Evolutionary conservation across 2,797 vertebrate genomes (phyloP).

Genomic region (Hoplostethus atlanticus): DNA sequence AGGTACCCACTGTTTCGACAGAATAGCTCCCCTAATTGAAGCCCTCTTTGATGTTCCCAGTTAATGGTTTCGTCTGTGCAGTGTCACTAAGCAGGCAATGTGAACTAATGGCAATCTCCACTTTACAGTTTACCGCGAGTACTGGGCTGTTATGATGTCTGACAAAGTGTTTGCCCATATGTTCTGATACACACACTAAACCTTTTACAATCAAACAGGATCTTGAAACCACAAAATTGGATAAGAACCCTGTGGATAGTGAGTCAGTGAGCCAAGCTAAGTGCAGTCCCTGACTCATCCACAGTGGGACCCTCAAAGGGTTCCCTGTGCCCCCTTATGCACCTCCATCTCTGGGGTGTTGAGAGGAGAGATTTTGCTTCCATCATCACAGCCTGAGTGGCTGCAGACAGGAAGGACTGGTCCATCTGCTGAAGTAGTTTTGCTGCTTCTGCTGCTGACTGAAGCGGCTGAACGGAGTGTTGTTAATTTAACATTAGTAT

Average conservation of each 20-base stretch:
- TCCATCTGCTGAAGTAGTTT: conserved; percentile 88
- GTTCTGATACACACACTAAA: neutral
- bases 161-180: conserved; percentile 27
- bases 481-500: conserved; percentile 56
- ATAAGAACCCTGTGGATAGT: conserved; percentile 45
- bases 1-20: conserved; percentile 60
- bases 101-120: conserved; percentile 65
- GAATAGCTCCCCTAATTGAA: conserved; percentile 66
- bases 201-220: conserved; percentile 27
- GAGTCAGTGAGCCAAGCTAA: conserved; percentile 49
- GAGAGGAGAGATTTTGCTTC: conserved; percentile 83
- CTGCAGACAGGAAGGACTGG: conserved; percentile 88
- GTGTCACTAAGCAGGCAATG: conserved; percentile 72
- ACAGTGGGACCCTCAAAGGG: conserved; percentile 30
- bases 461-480: conserved; percentile 10
- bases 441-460: conserved; percentile 42
- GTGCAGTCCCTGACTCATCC: conserved; percentile 26
- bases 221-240: conserved; percentile 60
- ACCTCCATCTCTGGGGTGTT: conserved; percentile 85
- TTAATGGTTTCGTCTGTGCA: conserved; percentile 71
- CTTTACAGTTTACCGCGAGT: conserved; percentile 4
- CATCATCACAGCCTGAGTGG: conserved; percentile 86
- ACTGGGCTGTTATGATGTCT: conserved; percentile 2
- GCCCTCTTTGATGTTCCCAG: conserved; percentile 67
- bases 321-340: conserved; percentile 39